Evolutionary conservation across 2,113 vertebrate species (phyloP).

Genomic region (Lepidothrix coronata): DNA sequence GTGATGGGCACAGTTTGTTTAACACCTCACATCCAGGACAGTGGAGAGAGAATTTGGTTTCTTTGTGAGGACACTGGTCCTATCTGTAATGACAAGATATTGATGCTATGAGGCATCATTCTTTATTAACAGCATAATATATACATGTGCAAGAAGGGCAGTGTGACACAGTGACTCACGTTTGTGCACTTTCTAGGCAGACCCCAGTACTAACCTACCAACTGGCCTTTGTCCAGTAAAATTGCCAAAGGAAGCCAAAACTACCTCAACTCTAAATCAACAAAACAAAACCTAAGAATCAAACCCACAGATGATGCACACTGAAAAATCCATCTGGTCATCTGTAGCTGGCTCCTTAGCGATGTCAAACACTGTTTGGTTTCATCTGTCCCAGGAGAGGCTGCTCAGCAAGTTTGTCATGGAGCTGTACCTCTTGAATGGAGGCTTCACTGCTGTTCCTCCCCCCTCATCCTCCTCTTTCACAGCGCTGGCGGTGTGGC

Average conservation of each 20-base stretch:
- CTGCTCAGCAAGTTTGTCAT: background rate
- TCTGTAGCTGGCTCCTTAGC: background rate
- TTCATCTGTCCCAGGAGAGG: background rate
- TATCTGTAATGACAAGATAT: background rate
- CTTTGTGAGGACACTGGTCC: background rate
- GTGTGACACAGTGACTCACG: background rate
- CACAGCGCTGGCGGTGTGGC: background rate
- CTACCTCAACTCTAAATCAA: background rate
- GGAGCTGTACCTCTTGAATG: background rate
- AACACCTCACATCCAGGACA: background rate
- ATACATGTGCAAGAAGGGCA: background rate
- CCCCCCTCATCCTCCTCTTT: background rate
- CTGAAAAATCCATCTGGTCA: background rate
- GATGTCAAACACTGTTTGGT: background rate
- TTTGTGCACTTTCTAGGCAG: background rate
- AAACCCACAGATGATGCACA: background rate
- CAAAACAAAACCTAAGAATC: background rate
- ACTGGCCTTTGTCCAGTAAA: background rate
- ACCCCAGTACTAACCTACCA: background rate
- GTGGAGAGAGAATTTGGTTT: background rate
- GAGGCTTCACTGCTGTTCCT: background rate
- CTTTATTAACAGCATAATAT: background rate
- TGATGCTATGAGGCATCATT: background rate
- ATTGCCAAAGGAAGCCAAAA: background rate
- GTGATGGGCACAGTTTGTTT: background rate